Percentiles rank a stretch among this genome's conserved stretches.
Conservation (phyloP, 2,797 vertebrate species). For the Ctenopoma kingsleyae region DNA sequence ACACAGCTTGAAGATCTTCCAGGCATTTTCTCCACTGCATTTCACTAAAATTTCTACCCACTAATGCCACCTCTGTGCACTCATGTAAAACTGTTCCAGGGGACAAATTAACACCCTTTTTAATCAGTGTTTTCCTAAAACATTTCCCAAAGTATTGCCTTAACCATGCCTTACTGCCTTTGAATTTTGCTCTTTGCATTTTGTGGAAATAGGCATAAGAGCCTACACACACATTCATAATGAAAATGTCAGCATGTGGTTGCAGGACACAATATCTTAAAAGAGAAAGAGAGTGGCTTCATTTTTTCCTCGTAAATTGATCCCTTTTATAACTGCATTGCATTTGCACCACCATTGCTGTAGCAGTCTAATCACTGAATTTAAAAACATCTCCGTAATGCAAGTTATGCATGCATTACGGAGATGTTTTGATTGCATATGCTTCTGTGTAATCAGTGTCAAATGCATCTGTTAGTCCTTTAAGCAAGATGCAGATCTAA, state of each 20-base stretch:
- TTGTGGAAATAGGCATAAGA: slow-evolving; percentile 33
- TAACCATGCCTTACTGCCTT: slow-evolving; percentile 14
- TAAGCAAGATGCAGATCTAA: slow-evolving; percentile 3
- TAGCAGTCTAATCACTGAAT: slow-evolving; percentile 10
- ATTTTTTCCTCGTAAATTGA: slow-evolving; percentile 21
- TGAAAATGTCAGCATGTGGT: slow-evolving; percentile 48
- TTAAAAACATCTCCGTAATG: slow-evolving; percentile 4
- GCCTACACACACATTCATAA: slow-evolving; percentile 25
- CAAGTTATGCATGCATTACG: too few species aligned
- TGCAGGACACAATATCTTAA: slow-evolving; percentile 27
- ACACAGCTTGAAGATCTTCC: slow-evolving; percentile 35
- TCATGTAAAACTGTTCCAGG: slow-evolving; percentile 34
- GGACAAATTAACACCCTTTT: slow-evolving; percentile 42
- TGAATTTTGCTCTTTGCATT: slow-evolving; percentile 15
- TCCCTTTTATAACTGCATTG: slow-evolving; percentile 26
- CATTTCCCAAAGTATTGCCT: slow-evolving; percentile 17
- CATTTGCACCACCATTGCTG: slow-evolving; percentile 15
- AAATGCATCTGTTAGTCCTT: slow-evolving; percentile 28
- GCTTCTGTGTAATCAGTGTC: slow-evolving; percentile 31
- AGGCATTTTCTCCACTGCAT: slow-evolving; percentile 33
- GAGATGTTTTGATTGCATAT: too few species aligned
- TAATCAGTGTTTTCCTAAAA: slow-evolving; percentile 18
- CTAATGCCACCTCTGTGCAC: slow-evolving; percentile 21
- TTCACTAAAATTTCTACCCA: slow-evolving; percentile 20
- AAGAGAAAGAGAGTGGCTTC: slow-evolving; percentile 23